Evolutionary conservation across 2,888 invertebrate species (phyloP), one percentile per base, ranked within the genome.

Genomic region (Netelia melanura): DNA sequence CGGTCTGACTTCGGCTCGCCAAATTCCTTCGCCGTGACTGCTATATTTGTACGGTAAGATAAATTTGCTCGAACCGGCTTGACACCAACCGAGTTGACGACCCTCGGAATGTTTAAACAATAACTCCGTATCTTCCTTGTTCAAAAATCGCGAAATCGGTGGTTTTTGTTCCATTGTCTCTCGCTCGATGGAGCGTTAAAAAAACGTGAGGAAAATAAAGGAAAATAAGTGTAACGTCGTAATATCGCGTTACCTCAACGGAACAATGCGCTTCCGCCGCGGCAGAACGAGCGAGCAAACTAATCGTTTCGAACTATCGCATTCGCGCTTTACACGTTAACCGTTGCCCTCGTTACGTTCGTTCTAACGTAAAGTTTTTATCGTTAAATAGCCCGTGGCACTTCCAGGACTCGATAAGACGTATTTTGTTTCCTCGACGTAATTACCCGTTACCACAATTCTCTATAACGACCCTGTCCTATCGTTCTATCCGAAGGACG

Each of bases 31-130:
- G 5, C 65, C 30, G 11, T 71, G 38, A 14, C 64, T 48, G 14
- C 30, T 43, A 43, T 62, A 79, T 2, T 10, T 30, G 52, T 38
- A 54, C 5, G 48, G 38, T 21, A 64, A 54, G 5, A 65, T 38
- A 21, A 9, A 74, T 11, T 81, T 81, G 21, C 30, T 11, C 17
- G 56, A 25, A 9, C 74, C 58, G 21, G 44, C 67, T 23, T 74
- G 80, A 21, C 52, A 81, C 74, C 74, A 74, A 14, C 65, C 61
- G 11, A 65, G 52, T 21, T 61, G 67, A 38, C 52, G n/a, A 10
- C 8, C 52, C 30, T 11, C 30, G n/a, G 14, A 68, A 72, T 72
- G 3, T 21, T 64, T 61, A n/a, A 58, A n/a, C 38, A 72, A 52
- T 43, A 72, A 52, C 3, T 30, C 38, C 10, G 38, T 30, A 1